These are phyloP conservation scores for Gambusia holbrooki DNA, from an alignment of 2,113 vertebrate species.

Conservation along the genomic window DNA sequence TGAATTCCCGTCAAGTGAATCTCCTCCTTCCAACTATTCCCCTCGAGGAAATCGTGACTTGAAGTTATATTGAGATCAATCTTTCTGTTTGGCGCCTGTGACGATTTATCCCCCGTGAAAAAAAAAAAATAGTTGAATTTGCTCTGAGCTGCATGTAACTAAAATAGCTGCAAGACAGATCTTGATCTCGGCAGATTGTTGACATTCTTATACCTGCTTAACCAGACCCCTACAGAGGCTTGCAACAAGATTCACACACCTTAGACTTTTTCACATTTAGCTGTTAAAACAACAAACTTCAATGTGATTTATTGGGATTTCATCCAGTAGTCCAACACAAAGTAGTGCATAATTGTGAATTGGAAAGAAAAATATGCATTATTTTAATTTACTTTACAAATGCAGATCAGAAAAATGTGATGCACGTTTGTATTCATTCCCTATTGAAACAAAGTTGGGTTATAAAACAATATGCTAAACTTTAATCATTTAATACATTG, in stretches of 20 bases:
- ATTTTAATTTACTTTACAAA: too few relatives aligned
- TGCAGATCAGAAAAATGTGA: too few relatives aligned
- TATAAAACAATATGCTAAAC: not conserved
- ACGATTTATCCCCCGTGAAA: conserved; percentile 1
- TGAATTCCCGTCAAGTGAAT: conserved; percentile 3
- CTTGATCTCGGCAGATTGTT: conserved; percentile 24
- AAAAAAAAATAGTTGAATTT: conserved; percentile 1
- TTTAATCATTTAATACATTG: not conserved
- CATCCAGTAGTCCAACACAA: too few relatives aligned
- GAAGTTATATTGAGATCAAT: conserved; percentile 44
- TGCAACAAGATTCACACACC: too few relatives aligned
- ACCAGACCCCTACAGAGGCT: too few relatives aligned
- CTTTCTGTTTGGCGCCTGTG: conserved; percentile 36
- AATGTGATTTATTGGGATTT: too few relatives aligned
- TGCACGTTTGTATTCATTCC: too few relatives aligned
- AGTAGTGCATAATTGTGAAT: too few relatives aligned
- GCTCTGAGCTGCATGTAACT: conserved; percentile 1
- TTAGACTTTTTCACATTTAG: too few relatives aligned
- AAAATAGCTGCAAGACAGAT: conserved; percentile 28
- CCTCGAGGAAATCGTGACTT: conserved; percentile 27
- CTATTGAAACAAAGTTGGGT: not conserved
- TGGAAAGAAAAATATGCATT: too few relatives aligned
- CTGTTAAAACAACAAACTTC: too few relatives aligned
- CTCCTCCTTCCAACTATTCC: conserved; percentile 22
- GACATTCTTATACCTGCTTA: not conserved